phyloP scores from a whole-genome alignment of 2,888 invertebrate species.

The Yponomeuta cagnagella region DNA sequence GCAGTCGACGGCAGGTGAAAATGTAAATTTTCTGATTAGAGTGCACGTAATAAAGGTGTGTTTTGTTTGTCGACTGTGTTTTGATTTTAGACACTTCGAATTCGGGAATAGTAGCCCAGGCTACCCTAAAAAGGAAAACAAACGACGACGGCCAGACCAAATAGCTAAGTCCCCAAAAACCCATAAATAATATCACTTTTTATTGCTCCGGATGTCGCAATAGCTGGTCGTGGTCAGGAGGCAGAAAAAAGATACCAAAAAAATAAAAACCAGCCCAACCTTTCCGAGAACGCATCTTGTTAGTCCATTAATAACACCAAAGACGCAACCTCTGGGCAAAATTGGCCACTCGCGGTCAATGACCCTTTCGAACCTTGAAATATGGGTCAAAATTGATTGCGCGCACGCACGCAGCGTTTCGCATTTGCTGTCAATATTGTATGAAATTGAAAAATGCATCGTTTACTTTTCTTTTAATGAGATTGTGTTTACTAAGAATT shows the following conservation, averaged over 20 bases:
- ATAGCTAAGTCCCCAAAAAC: background rate
- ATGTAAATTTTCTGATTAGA: too few relatives aligned
- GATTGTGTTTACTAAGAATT: conserved; percentile 3
- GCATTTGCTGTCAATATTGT: background rate
- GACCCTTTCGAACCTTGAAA: background rate
- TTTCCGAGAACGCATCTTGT: conserved; percentile 62
- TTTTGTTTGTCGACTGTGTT: too few relatives aligned
- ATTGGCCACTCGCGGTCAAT: background rate
- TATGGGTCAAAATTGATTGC: background rate
- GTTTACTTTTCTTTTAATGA: background rate
- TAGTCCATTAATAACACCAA: conserved; percentile 17
- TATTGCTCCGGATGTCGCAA: background rate
- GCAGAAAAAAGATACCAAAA: background rate
- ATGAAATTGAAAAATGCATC: background rate
- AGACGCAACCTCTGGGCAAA: background rate
- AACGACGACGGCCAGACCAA: background rate
- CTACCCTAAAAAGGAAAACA: too few relatives aligned
- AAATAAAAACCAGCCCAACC: conserved; percentile 33
- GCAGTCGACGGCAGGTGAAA: too few relatives aligned
- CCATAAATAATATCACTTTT: background rate
- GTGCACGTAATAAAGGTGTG: too few relatives aligned
- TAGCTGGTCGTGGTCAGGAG: background rate
- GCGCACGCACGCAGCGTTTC: background rate
- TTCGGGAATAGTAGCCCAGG: too few relatives aligned
- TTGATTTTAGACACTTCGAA: too few relatives aligned